Base-by-base conservation (phyloP, 1,140 invertebrate species). In the Zaprionus davidi region DNA sequence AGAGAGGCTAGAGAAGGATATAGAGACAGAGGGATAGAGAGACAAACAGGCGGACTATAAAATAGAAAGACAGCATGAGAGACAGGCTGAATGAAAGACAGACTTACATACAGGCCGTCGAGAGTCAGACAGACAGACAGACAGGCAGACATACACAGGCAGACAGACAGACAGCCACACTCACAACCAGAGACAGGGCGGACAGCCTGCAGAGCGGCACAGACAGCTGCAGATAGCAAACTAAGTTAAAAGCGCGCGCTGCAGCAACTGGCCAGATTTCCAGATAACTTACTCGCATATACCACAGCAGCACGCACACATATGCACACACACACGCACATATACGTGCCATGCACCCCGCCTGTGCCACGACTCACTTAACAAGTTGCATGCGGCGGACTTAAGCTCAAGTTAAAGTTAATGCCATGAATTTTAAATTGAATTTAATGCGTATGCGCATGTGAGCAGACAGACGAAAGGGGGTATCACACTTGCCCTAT, bases 391-490 rank as follows among this genome's bases (percentile, higher is more conserved):
- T 88, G 83, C 81, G 80, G 78, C 80, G 85, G 84, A 90, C 84
- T 88, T 88, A 88, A 90, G 71, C 84, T 81, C 64, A 88, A 85
- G 85, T 85, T 90, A 85, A 88, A 88, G 85, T 88, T 90, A 88
- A 88, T 90, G 78, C 85, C 85, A 90, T 88, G 85, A 90, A 88
- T 88, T 88, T 90, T 79, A 90, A 88, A 88, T 88, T 88, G 85
- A 88, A 88, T 88, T 88, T 83, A 88, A 88, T 88, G 85, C 81
- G 85, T 90, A 79, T 79, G 85, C 51, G 71, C 59, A 81, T 69
- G 67, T 66, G 72, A 64, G 74, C 56, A 65, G 73, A 28, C 41
- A 65, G 44, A 57, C 57, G 41, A 5, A 46, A 41, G 17, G 34
- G 15, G 36, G 31, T 11, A 11, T 34, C 31, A 34, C 9, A 34